These are phyloP conservation scores for Spodoptera littoralis DNA, from an alignment of 2,888 invertebrate genomes.

Conservation along the genomic window DNA sequence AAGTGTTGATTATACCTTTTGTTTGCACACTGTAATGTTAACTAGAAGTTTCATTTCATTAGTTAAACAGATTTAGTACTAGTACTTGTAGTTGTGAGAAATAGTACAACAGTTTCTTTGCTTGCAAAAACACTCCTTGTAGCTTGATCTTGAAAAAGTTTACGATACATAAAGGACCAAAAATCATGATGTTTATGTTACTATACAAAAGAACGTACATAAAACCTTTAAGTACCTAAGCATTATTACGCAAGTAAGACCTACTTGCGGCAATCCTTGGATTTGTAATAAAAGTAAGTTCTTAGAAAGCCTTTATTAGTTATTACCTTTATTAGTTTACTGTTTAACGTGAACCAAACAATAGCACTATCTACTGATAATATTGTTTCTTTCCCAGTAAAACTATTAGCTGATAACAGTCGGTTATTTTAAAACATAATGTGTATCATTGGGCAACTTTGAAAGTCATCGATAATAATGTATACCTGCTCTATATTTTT, in stretches of 20 bases:
- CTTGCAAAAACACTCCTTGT: too few species aligned
- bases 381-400: constrained; percentile 46
- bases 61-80: too few species aligned
- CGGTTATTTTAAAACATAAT: constrained; percentile 37
- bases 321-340: constrained; percentile 52
- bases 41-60: too few species aligned
- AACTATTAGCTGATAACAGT: constrained; percentile 42
- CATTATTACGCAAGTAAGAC: constrained; percentile 14
- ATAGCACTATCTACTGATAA: constrained; percentile 41
- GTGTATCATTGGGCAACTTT: constrained; percentile 16
- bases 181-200: background rate
- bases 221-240: constrained; percentile 8
- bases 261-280: constrained; percentile 26
- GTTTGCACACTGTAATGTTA: too few species aligned
- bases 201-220: background rate
- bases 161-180: too few species aligned
- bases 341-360: constrained; percentile 42
- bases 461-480: background rate
- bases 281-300: constrained; percentile 40
- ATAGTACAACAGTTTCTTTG: too few species aligned
- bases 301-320: constrained; percentile 41
- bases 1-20: too few species aligned
- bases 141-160: too few species aligned
- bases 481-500: too few species aligned
- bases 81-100: too few species aligned